phyloP scores from a whole-genome alignment of 2,888 invertebrate genomes.

The Osmoderma eremita region DNA sequence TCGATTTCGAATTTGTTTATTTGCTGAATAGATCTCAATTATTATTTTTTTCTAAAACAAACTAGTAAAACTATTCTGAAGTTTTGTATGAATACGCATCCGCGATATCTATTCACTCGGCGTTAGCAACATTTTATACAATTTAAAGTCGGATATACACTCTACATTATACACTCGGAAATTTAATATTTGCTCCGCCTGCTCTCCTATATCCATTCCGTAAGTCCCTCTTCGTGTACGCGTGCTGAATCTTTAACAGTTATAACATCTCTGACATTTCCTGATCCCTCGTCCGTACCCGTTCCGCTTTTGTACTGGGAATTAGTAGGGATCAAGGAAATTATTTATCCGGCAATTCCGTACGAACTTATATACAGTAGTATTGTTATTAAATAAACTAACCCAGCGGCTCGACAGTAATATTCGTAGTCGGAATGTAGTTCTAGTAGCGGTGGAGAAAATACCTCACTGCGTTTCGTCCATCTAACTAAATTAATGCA shows the following conservation, averaged over 20 bases:
- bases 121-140: conserved; percentile 12
- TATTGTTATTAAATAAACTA: conserved; percentile 26
- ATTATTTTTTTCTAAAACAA: too few relatives aligned
- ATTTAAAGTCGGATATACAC: conserved; percentile 10
- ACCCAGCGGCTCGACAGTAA: not conserved
- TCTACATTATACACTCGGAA: conserved; percentile 10
- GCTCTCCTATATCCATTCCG: conserved; percentile 15
- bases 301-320: conserved; percentile 14
- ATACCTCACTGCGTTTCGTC: too few relatives aligned
- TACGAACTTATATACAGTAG: conserved; percentile 18
- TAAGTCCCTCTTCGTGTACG: conserved; percentile 19
- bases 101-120: too few relatives aligned
- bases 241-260: conserved; percentile 30
- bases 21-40: too few relatives aligned
- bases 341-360: conserved; percentile 30
- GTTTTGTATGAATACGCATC: too few relatives aligned
- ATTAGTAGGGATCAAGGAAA: conserved; percentile 26
- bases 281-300: conserved; percentile 22
- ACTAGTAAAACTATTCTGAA: too few relatives aligned
- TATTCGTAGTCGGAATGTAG: too few relatives aligned
- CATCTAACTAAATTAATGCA: too few relatives aligned
- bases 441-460: too few relatives aligned
- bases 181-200: conserved; percentile 27
- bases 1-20: too few relatives aligned
- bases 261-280: conserved; percentile 26